A percentile compares a stretch with the other conserved stretches of the same genome.
These are phyloP conservation scores for Anticlea derivata DNA, from an alignment of 2,888 invertebrate species.

Conservation along the genomic window DNA sequence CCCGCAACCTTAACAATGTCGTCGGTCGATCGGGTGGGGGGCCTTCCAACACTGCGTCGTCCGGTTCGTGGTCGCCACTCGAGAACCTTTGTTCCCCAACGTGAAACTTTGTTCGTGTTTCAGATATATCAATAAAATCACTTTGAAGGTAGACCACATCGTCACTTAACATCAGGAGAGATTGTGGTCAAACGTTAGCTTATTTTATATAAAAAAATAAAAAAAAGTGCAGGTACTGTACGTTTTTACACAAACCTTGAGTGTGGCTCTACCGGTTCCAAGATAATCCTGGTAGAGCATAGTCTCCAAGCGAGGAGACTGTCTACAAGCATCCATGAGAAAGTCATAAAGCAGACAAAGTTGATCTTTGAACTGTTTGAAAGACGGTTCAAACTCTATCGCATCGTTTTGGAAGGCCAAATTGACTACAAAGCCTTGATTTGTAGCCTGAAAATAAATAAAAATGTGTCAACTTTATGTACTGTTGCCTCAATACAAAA, in stretches of 20 bases:
- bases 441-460: constrained; percentile 77
- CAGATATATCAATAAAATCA: too few relatives aligned
- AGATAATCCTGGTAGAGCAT: constrained; percentile 88
- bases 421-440: constrained; percentile 88
- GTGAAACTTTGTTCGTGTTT: too few relatives aligned
- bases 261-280: constrained; percentile 41
- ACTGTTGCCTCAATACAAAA: neutral
- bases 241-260: constrained; percentile 46
- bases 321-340: constrained; percentile 88
- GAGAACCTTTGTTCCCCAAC: too few relatives aligned
- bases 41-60: too few relatives aligned
- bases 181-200: too few relatives aligned
- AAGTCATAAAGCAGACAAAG: constrained; percentile 88
- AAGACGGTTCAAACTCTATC: constrained; percentile 89
- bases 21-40: too few relatives aligned
- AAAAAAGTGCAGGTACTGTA: too few relatives aligned
- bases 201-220: too few relatives aligned
- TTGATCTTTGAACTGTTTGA: constrained; percentile 88
- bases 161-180: too few relatives aligned
- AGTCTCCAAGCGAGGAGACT: constrained; percentile 91
- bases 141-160: too few relatives aligned
- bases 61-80: too few relatives aligned
- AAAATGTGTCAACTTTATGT: neutral
- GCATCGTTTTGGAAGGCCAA: constrained; percentile 84
- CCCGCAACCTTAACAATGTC: too few relatives aligned